These are phyloP conservation scores for Tridacna gigas DNA, from an alignment of 2,888 invertebrate species.

Conservation along the genomic window DNA sequence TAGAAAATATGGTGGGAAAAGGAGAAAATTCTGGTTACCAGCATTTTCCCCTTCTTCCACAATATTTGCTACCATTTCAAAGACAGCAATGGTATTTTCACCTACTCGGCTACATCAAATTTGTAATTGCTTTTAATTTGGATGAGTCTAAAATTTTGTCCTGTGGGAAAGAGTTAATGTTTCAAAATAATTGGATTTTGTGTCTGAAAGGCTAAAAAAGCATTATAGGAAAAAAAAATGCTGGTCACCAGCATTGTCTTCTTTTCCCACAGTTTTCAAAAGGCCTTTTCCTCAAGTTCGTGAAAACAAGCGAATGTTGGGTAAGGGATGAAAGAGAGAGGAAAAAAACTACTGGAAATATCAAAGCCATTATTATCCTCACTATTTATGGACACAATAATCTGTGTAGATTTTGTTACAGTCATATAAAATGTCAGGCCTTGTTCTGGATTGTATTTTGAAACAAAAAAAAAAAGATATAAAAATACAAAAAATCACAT, in stretches of 20 bases:
- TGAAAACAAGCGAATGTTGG: neutral
- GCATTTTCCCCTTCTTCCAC: no score
- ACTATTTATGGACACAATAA: conserved; percentile 13
- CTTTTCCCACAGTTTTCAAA: neutral
- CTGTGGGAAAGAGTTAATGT: no score
- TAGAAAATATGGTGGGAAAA: no score
- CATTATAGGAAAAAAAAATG: neutral
- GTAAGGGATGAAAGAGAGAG: neutral
- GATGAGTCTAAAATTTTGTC: no score
- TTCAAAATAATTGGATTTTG: neutral
- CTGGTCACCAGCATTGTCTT: neutral
- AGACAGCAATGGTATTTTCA: no score
- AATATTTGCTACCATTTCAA: no score
- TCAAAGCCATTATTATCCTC: conserved; percentile 9
- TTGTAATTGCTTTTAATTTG: no score
- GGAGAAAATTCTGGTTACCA: no score
- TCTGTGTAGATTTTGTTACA: conserved; percentile 29
- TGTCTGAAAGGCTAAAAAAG: neutral
- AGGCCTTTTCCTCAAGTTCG: neutral
- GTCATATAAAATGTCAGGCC: conserved; percentile 23
- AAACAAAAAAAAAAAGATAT: conserved; percentile 6
- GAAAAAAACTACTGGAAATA: conserved; percentile 5
- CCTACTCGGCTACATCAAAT: no score
- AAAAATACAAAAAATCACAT: neutral
- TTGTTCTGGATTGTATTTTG: conserved; percentile 13